phyloP scores from a whole-genome alignment of 2,113 vertebrate genomes.

The Notothenia coriiceps region DNA sequence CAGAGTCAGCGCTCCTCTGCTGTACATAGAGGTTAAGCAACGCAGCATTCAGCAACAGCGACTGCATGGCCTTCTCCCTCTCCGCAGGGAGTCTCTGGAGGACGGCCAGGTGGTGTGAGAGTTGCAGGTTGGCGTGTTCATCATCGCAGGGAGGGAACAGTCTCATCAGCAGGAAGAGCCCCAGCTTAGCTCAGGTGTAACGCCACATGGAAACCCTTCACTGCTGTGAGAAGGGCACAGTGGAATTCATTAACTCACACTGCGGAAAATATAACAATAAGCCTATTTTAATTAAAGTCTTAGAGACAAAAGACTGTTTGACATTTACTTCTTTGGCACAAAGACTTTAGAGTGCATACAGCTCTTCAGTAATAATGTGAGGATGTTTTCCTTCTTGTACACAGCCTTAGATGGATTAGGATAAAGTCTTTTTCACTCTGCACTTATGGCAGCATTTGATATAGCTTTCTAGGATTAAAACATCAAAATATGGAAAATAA shows the following conservation, averaged over 20 bases:
- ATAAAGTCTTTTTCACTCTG: not conserved
- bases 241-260: constrained; percentile 25
- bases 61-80: constrained; percentile 23
- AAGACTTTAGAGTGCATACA: not conserved
- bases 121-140: constrained; percentile 1
- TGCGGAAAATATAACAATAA: not conserved
- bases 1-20: not conserved
- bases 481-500: too few species aligned
- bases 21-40: not conserved
- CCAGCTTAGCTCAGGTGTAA: constrained; percentile 26
- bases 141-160: constrained; percentile 30
- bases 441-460: not conserved
- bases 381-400: constrained; percentile 2
- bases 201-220: constrained; percentile 50
- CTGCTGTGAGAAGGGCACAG: constrained; percentile 64
- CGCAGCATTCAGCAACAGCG: not conserved
- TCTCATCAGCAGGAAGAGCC: constrained; percentile 37
- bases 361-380: not conserved
- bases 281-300: constrained; percentile 8
- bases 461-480: not conserved
- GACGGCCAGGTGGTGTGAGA: constrained; percentile 26
- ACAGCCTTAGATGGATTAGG: not conserved
- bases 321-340: not conserved
- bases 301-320: not conserved
- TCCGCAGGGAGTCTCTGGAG: constrained; percentile 22